Conservation (phyloP, 2,797 vertebrate species). For the Myotis vivesi region DNA sequence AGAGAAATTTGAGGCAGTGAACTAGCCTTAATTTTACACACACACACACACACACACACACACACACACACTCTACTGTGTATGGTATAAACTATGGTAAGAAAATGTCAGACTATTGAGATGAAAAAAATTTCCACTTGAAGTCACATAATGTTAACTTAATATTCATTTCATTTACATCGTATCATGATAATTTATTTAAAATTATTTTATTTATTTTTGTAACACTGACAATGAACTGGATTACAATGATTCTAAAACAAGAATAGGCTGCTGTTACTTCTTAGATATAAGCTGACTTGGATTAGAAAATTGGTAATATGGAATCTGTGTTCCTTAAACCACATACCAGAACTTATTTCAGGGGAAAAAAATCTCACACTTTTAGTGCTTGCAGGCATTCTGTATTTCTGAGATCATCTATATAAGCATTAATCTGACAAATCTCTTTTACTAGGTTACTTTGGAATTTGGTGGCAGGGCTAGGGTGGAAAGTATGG, state of each 20-base stretch:
- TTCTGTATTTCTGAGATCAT: slow-evolving; percentile 31
- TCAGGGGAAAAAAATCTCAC: not conserved
- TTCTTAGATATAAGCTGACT: not conserved
- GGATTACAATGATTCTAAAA: not conserved
- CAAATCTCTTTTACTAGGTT: slow-evolving; percentile 17
- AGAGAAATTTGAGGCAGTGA: slow-evolving; percentile 74
- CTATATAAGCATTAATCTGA: not conserved
- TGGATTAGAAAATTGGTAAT: not conserved
- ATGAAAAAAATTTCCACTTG: not conserved
- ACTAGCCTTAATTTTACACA: slow-evolving; percentile 57
- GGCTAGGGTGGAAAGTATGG: not conserved
- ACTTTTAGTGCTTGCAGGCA: not conserved
- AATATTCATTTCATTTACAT: slow-evolving; percentile 17
- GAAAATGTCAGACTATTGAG: not conserved
- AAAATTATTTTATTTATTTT: not conserved
- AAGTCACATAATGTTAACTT: not conserved
- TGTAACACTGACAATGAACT: not conserved
- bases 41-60: not conserved
- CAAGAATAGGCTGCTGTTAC: not conserved
- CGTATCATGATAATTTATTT: not conserved
- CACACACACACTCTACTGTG: not conserved
- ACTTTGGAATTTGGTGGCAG: not conserved
- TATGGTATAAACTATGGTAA: not conserved
- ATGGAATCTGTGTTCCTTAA: not conserved
- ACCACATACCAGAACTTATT: slow-evolving; percentile 2